Conservation (phyloP, 2,888 invertebrate species). For the Meiosimyza decipiens region DNA sequence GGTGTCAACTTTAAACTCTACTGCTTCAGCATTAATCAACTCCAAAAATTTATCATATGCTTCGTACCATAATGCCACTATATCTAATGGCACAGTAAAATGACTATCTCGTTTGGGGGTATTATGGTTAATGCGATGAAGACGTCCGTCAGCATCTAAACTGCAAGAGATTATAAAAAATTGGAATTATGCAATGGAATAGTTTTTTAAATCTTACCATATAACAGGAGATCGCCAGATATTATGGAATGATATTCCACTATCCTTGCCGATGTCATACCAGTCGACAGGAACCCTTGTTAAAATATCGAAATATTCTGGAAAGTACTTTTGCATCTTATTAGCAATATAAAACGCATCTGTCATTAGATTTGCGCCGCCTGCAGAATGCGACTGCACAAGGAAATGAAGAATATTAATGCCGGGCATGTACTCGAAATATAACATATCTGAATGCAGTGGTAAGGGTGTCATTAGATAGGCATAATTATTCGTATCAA, state of each 20-base stretch:
- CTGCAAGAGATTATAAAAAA: conserved; percentile 37
- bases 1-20: conserved; percentile 73
- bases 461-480: conserved; percentile 76
- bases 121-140: conserved; percentile 75
- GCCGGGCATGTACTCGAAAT: conserved; percentile 78
- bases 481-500: conserved; percentile 78
- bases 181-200: background rate
- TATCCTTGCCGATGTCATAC: conserved; percentile 76
- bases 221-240: conserved; percentile 73
- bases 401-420: conserved; percentile 78
- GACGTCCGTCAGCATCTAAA: conserved; percentile 67
- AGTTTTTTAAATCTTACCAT: conserved; percentile 61
- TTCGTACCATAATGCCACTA: conserved; percentile 75
- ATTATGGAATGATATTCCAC: conserved; percentile 72
- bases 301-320: conserved; percentile 71
- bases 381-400: conserved; percentile 72
- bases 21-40: conserved; percentile 71
- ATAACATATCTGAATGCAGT: conserved; percentile 80
- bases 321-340: conserved; percentile 70
- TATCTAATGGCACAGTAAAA: conserved; percentile 71
- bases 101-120: conserved; percentile 78
- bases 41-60: conserved; percentile 74
- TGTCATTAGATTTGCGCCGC: conserved; percentile 76
- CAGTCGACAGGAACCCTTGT: conserved; percentile 76
- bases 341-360: conserved; percentile 76